Base-by-base conservation (phyloP, 2,113 vertebrate genomes). In the Solea senegalensis region DNA sequence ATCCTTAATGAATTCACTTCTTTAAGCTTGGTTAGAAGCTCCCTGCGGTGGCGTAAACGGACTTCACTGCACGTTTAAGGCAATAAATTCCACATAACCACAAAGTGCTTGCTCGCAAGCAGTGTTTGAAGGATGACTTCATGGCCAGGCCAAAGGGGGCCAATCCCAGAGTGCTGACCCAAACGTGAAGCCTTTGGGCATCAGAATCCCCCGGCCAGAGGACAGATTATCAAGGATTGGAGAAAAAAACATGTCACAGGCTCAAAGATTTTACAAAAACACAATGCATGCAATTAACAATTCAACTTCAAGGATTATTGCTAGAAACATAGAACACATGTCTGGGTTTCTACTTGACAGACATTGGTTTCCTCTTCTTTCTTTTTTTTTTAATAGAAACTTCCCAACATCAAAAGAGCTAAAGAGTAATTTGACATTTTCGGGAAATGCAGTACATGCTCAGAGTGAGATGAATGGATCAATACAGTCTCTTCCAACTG, bases 1-100 rank as follows among this genome's bases (percentile, higher is more conserved):
- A 76, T 58, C 52, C 10, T 53, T 76, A 72, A 62, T 78, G 63
- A 65, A 81, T 81, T 65, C 5, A 40, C 28, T 46, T 67, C 4
- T 52, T 72, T 27, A 14, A 60, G 43, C 60, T 50, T 9, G 8
- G 16, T 51, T 49, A 49, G 4, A 61, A 13, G 26, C 7, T 68
- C 28, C 50, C 58, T 9, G 6, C 15, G 16, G 59, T 60, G 39
- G 27, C 53, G 39, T 9, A 11, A 59, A 60, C 16, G 9, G 13
- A 12, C 8, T 74, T 57, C 12, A n/a, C 13, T 59, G 28, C 21
- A 8, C 53, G 27, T 65, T 66, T 43, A 57, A 27, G 50, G 53
- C 27, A 59, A 5, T n/a, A 4, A 40, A 49, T 15, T 12, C 27
- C 15, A 34, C 46, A 50, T 34, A 34, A 27, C 28, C 8, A 15